Evolutionary conservation across 2,888 invertebrate genomes (phyloP), one percentile per base, ranked within the genome.

Genomic region (Pasiphila rectangulata): DNA sequence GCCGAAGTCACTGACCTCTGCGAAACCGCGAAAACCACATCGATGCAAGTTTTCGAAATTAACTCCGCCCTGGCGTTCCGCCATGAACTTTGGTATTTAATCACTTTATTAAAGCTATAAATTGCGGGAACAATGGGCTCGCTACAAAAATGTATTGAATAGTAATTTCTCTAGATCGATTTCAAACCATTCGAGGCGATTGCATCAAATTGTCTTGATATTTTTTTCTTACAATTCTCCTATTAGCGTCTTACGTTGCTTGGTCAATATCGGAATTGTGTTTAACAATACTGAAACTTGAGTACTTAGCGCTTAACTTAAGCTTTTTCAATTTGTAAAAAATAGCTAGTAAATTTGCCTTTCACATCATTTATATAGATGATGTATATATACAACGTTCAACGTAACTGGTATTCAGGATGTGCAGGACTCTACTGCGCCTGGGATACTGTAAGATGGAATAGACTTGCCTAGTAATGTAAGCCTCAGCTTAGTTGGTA

Each of bases 41-140:
- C 59, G 10, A 25, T 40, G 64, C 67, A 70, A 72, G 71, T 71
- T 74, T 74, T 74, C 72, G 67, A 78, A 81, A 80, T 81, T 79
- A 81, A 75, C 75, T 71, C 69, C 59, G 58, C 59, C 61, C 60
- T 72, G 69, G 73, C 74, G 71, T 73, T 73, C 72, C 75, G 74
- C 73, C 69, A 71, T 72, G 44, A 47, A 43, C 48, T 53, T 45
- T 47, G 74, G 67, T 75, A 79, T 80, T 82, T 79, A 81, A 80
- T 81, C 80, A 80, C 80, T 79, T 77, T 79, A 78, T 73, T 79
- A 80, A 80, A 75, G 73, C 78, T 69, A 75, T 81, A 80, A 80
- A 77, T 62, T 61, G 57, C 59, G 59, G 61, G 64, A 77, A 82
- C 81, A 82, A 82, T 82, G 73, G 77, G 63, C 72, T 77, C 69